Evolutionary conservation across 2,797 vertebrate genomes (phyloP), one percentile per base, ranked within the genome.

Genomic region (Chelon labrosus): DNA sequence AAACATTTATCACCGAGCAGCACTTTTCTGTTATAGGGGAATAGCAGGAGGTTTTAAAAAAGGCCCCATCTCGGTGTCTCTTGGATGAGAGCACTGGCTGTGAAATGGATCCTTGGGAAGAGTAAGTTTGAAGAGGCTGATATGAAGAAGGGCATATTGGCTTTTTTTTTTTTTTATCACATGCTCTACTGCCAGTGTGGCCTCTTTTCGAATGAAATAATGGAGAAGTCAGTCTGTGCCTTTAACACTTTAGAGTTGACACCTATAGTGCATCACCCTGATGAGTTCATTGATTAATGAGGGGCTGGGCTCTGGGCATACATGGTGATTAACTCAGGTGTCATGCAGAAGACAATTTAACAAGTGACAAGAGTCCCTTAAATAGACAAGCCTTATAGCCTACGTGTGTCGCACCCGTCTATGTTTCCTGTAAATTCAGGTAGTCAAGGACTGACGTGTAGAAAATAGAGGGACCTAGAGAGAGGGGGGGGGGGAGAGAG

Each of bases 1-100:
- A 92, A 90, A 83, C 74, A 89, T 92, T 88, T 89, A 92, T 92
- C 90, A 89, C 79, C 52, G 81, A 85, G 85, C 75, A 56, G 80
- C 77, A 82, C 71, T 87, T 22, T 86, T 88, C 74, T 51, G 71
- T 85, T 83, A 78, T 38, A 52, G 49, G 52, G 58, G 54, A 62
- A 73, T 73, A 73, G 85, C 50, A 38, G 42, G 58, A 25, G 63
- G 60, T 77, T 89, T 85, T 70, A 79, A 88, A 83, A 53, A 80
- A 82, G 76, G 74, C 77, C 60, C 77, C 67, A 61, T 87, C 53
- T 80, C 65, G 73, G 20, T 73, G 80, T 82, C 73, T 80, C 67
- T 69, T 65, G 71, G 64, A 74, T 77, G 83, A 77, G 70, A 86
- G 77, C 66, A 60, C 41, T 76, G 73, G 64, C 86, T 90, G 86